Base-by-base conservation (phyloP, 1,140 invertebrate genomes). In the Heliconius congener region DNA sequence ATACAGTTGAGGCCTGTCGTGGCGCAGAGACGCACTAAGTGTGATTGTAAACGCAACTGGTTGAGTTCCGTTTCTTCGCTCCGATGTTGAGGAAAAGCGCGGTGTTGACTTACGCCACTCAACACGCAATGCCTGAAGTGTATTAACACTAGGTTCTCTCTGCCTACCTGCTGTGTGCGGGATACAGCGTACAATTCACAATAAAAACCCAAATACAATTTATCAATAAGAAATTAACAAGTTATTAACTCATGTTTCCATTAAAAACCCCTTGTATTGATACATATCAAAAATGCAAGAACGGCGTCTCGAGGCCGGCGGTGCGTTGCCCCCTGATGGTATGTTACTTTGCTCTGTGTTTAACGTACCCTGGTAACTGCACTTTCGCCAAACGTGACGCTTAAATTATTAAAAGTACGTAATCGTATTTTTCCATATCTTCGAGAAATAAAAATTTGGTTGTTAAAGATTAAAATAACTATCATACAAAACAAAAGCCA, bases 291-390 rank as follows among this genome's bases (percentile, higher is more conserved):
- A 88, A 87, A 88, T 86, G 85, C 85, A 91, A 88, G 82, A 84
- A 84, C 83, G 86, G 80, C 82, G 83, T 85, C 85, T 85, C 83
- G 88, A 87, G 87, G 83, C 84, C 87, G 85, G 60, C 71, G 79
- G 90, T 86, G 79, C 90, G 75, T 90, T 89, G 88, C 83, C 85
- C 87, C 79, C 83, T 76, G 55, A 79, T 84, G 84, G 74, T 78
- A n/a, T 70, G 55, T 39, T 39, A 37, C 23, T 74, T 73, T 66
- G 74, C 73, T 73, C 73, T 74, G 74, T 80, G 74, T 73, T 79
- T 79, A 76, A 79, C 46, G 74, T 79, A 76, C 74, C 66, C 60
- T 83, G 82, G 80, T 82, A 85, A 84, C 78, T 85, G 86, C 81
- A 86, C 84, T 85, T 81, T 76, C 70, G 77, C 79, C 73, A 79